Conservation (phyloP, 2,113 vertebrate genomes). For the Phrynosoma blainvillii region DNA sequence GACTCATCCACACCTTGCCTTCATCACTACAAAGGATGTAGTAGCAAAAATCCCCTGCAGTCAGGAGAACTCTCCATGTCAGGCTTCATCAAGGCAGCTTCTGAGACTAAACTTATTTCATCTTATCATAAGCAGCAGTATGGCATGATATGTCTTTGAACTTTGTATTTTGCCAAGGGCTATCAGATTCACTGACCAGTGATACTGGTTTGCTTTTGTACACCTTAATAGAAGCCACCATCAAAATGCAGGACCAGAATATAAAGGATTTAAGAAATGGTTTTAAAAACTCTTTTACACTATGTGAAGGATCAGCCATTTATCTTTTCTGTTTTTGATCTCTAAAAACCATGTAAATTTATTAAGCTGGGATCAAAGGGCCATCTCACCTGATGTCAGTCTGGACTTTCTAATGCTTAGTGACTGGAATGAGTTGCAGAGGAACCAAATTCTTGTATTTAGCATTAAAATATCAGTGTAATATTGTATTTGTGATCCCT, state of each 20-base stretch:
- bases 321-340: slow-evolving; percentile 16
- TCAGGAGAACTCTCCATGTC: no score
- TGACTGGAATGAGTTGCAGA: slow-evolving; percentile 44
- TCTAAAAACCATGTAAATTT: background rate
- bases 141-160: background rate
- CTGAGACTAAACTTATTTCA: no score
- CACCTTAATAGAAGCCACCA: background rate
- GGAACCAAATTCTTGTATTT: slow-evolving; percentile 38
- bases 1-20: background rate
- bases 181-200: no score
- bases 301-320: slow-evolving; percentile 4
- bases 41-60: no score
- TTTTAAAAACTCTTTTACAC: slow-evolving; percentile 17
- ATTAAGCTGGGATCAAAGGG: slow-evolving; percentile 49
- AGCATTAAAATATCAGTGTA: slow-evolving; percentile 45
- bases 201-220: background rate
- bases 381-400: slow-evolving; percentile 38
- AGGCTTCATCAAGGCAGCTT: no score
- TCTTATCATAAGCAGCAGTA: background rate
- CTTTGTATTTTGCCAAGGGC: background rate
- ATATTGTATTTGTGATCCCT: slow-evolving; percentile 46
- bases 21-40: no score
- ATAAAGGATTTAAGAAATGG: slow-evolving; percentile 26
- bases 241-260: background rate
- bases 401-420: slow-evolving; percentile 30